A percentile compares a stretch with the other conserved stretches of the same genome.
Conservation (phyloP, 2,888 invertebrate genomes). For the Campoplex capitator region DNA sequence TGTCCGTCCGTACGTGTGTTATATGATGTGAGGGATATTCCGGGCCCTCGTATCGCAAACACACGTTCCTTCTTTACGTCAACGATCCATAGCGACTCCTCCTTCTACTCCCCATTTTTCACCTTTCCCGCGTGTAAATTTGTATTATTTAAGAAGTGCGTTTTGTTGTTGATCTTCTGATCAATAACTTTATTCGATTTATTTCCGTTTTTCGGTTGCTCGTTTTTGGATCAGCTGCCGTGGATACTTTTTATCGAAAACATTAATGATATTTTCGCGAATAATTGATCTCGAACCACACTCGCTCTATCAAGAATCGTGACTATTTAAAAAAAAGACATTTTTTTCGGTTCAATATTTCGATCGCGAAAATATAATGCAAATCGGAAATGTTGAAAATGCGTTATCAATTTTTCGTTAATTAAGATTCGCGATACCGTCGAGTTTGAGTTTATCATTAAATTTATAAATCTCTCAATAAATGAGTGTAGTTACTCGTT, state of each 20-base stretch:
- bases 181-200: neutral
- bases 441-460: neutral
- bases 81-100: conserved; percentile 33
- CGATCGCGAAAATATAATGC: neutral
- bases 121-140: neutral
- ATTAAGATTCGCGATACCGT: neutral
- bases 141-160: neutral
- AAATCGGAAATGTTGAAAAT: neutral
- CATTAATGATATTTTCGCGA: too few species aligned
- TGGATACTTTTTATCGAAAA: too few species aligned
- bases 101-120: neutral
- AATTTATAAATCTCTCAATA: conserved; percentile 9
- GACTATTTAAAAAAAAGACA: too few species aligned
- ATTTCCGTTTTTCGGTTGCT: neutral
- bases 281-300: too few species aligned
- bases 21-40: conserved; percentile 12
- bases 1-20: conserved; percentile 61
- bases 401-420: neutral
- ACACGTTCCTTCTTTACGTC: conserved; percentile 47
- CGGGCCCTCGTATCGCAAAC: conserved; percentile 9
- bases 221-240: too few species aligned
- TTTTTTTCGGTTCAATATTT: neutral
- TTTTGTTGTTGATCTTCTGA: neutral
- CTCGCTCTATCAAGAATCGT: too few species aligned
- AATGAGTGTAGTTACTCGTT: conserved; percentile 22